Conservation (phyloP, 1,140 invertebrate species). For the Sesamia nonagrioides region DNA sequence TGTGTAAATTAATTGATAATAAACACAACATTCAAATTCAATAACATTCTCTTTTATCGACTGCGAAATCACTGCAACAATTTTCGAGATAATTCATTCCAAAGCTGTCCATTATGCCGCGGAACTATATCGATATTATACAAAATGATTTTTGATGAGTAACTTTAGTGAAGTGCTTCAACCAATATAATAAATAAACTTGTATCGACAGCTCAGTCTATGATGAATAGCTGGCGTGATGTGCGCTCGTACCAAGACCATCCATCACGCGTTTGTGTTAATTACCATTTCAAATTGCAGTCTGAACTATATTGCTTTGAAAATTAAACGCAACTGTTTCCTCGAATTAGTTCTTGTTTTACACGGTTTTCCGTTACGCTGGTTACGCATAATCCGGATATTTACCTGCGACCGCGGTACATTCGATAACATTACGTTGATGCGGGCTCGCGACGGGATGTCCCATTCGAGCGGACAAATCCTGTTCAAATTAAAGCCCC, state of each 20-base stretch:
- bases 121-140: constrained; percentile 13
- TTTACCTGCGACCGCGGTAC: constrained; percentile 47
- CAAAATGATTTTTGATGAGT: constrained; percentile 32
- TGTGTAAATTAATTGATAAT: neutral
- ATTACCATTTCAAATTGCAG: constrained; percentile 82
- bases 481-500: constrained; percentile 58
- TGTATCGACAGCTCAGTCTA: constrained; percentile 63
- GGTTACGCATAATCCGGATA: constrained; percentile 45
- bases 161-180: constrained; percentile 40
- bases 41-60: neutral
- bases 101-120: neutral
- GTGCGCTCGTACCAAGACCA: constrained; percentile 54
- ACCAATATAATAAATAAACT: constrained; percentile 62
- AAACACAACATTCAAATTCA: neutral
- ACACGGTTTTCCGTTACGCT: constrained; percentile 32
- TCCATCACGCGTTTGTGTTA: constrained; percentile 75
- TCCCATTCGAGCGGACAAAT: constrained; percentile 54
- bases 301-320: constrained; percentile 68
- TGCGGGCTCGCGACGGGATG: constrained; percentile 49
- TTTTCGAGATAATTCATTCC: constrained; percentile 11
- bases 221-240: constrained; percentile 69
- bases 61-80: neutral
- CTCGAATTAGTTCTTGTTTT: constrained; percentile 50
- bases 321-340: constrained; percentile 70
- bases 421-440: constrained; percentile 54